Base-by-base conservation (phyloP, 2,113 vertebrate genomes). In the Esox niger region DNA sequence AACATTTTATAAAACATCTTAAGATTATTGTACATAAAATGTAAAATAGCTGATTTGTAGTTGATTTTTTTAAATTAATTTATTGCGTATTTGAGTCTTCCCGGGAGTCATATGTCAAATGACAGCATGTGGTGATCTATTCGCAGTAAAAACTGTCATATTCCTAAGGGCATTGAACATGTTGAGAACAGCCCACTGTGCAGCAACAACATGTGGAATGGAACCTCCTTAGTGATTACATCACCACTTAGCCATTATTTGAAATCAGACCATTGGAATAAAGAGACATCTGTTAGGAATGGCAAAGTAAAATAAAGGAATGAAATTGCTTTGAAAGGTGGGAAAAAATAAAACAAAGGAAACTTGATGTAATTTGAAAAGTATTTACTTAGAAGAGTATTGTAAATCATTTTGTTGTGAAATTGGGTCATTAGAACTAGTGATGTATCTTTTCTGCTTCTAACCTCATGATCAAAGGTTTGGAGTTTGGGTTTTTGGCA, bases 221-320 rank as follows among this genome's bases (percentile, higher is more conserved):
- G 13, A 20, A 29, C 9, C 69, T 71, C 72, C 49, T 73, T 49
- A 76, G 64, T 1, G n/a, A 81, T 84, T 77, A 85, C 79, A 64
- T 85, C 78, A 81, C 38, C 66, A 27, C n/a, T 31, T 62, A 78
- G 79, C 32, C 76, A 71, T 75, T 75, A 75, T 65, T 71, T 67
- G n/a, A 58, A 75, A 62, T 70, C 74, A 77, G 70, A 73, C 43
- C 27, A 43, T 64, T 61, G 35, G 29, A 49, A 15, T 25, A 6
- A 5, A 60, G 38, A 26, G 2, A 66, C 8, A 69, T n/a, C n/a
- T n/a, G n/a, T n/a, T n/a, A n/a, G n/a, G n/a, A n/a, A n/a, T n/a
- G 21, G 30, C 27, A 64, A 6, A 17, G 58, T 38, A 27, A 21
- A 0, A 61, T 62, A 3, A 21, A 62, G 72, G 66, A 79, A 57